Percentiles rank a stretch among this genome's conserved stretches.
phyloP scores from a whole-genome alignment of 1,140 invertebrate species.

The Holotrichia oblita region DNA sequence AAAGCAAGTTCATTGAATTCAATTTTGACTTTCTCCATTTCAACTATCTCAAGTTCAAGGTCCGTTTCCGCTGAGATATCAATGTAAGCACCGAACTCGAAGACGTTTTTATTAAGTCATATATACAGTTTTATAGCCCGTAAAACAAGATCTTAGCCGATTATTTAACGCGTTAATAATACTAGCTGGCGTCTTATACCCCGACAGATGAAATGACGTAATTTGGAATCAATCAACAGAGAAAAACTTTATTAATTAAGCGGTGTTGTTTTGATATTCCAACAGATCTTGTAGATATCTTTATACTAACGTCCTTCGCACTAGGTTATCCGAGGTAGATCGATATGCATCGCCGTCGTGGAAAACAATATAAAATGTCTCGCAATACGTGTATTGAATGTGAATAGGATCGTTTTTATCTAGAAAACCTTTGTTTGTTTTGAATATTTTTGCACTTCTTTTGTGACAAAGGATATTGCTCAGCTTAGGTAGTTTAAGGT shows the following conservation, averaged over 20 bases:
- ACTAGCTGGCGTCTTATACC: neutral
- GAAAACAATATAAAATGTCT: slow-evolving; percentile 15
- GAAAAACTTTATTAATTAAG: neutral
- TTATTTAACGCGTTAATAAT: neutral
- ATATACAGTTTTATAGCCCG: slow-evolving; percentile 20
- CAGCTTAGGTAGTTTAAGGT: neutral
- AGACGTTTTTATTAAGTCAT: neutral
- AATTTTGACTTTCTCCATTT: neutral
- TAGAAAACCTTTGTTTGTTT: neutral
- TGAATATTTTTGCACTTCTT: slow-evolving; percentile 22
- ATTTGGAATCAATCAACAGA: neutral
- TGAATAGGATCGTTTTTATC: slow-evolving; percentile 25
- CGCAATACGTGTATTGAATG: slow-evolving; percentile 4
- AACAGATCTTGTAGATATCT: neutral
- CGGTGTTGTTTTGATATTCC: neutral
- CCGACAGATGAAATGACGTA: neutral
- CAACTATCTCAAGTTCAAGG: neutral
- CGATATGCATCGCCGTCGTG: neutral
- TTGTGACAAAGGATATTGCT: neutral
- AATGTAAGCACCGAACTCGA: slow-evolving; percentile 16
- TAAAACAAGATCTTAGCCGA: slow-evolving; percentile 3
- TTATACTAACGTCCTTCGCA: neutral
- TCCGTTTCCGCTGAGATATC: neutral
- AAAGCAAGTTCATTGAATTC: neutral
- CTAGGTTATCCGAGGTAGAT: neutral